Conservation (phyloP, 2,888 invertebrate species). For the Dryomyza anilis region DNA sequence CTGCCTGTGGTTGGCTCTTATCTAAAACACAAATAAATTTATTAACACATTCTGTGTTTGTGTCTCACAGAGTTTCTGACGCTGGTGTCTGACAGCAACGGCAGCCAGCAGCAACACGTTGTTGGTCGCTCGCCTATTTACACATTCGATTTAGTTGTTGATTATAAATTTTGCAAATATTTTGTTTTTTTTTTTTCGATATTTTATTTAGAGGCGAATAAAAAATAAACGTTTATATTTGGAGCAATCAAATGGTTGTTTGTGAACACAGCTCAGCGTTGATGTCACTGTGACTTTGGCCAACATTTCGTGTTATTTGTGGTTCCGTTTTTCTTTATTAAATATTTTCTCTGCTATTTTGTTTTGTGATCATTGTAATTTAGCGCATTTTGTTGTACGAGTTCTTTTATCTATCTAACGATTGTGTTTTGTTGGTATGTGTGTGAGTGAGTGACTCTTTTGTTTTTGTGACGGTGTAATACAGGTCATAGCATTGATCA, state of each 20-base stretch:
- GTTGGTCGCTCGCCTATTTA: no score
- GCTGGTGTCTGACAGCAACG: no score
- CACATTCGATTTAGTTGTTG: not conserved
- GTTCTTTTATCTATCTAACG: slow-evolving; percentile 8
- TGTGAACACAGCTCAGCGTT: not conserved
- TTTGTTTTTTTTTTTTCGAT: not conserved
- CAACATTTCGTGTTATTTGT: slow-evolving; percentile 30
- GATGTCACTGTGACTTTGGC: slow-evolving; percentile 2
- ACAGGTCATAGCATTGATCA: not conserved
- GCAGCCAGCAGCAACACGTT: no score
- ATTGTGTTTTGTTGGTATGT: not conserved
- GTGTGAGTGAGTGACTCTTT: not conserved
- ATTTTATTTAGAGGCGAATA: not conserved
- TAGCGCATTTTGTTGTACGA: slow-evolving; percentile 16
- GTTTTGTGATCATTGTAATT: slow-evolving; percentile 14
- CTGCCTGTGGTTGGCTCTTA: not conserved
- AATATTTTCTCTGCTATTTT: slow-evolving; percentile 18
- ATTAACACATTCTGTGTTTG: slow-evolving; percentile 12
- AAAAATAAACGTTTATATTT: no score
- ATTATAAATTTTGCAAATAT: not conserved
- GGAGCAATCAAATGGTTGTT: not conserved
- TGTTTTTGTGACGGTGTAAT: not conserved
- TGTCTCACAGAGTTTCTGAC: no score
- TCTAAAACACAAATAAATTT: slow-evolving; percentile 17
- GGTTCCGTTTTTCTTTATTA: slow-evolving; percentile 26